phyloP scores from a whole-genome alignment of 2,797 vertebrate genomes.

The Mionectes olivaceus region DNA sequence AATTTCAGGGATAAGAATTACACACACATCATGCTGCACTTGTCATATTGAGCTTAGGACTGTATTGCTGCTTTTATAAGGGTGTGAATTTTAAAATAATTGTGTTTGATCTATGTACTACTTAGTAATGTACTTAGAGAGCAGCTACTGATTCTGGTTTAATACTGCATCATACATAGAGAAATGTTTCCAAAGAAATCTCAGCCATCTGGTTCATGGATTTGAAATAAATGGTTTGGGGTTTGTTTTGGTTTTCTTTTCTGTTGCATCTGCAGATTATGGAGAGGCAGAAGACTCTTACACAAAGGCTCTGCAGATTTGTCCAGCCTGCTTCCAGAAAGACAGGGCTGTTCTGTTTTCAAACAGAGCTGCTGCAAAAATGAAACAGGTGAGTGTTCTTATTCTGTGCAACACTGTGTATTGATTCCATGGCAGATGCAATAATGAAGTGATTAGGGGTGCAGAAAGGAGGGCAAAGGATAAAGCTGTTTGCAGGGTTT shows the following conservation, averaged over 20 bases:
- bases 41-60: not conserved
- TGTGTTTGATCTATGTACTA: not conserved
- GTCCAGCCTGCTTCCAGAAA: slow-evolving; percentile 86
- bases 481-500: not conserved
- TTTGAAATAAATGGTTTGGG: not conserved
- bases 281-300: slow-evolving; percentile 86
- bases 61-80: not conserved
- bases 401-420: not conserved
- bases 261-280: slow-evolving; percentile 80
- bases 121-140: not conserved
- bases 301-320: slow-evolving; percentile 83
- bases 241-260: not conserved
- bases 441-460: not conserved
- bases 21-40: not conserved
- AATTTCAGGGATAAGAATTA: not conserved
- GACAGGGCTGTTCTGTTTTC: slow-evolving; percentile 91
- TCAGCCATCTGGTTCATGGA: not conserved
- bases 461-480: not conserved
- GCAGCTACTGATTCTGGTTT: not conserved
- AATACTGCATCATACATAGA: not conserved
- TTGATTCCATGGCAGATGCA: not conserved
- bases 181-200: not conserved
- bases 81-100: not conserved
- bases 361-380: slow-evolving; percentile 91
- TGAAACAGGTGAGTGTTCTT: slow-evolving; percentile 85